Percentiles rank a stretch among this genome's conserved stretches.
These are phyloP conservation scores for Ia io DNA, from an alignment of 2,113 vertebrate genomes.

Conservation along the genomic window DNA sequence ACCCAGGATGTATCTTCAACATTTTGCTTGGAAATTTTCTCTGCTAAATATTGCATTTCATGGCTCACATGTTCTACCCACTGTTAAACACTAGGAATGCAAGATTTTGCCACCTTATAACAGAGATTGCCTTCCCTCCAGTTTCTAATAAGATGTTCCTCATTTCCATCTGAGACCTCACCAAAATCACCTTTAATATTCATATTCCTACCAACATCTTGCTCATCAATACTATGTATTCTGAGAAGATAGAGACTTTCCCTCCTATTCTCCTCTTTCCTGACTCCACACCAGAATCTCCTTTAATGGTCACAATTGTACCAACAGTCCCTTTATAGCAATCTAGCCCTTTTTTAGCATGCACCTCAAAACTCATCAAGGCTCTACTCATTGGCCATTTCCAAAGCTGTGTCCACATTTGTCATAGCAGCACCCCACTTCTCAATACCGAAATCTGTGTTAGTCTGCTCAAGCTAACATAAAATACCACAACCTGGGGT, in stretches of 20 bases:
- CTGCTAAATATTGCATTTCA: neutral
- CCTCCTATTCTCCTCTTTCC: neutral
- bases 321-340: neutral
- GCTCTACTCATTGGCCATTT: neutral
- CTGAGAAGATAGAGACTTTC: neutral
- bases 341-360: neutral
- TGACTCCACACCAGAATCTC: neutral
- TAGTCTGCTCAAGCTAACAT: neutral
- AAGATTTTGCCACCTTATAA: neutral
- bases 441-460: neutral
- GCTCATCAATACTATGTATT: neutral
- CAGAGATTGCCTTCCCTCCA: neutral
- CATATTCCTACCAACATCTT: neutral
- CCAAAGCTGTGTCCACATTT: neutral
- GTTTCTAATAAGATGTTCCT: neutral
- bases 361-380: neutral
- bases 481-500: neutral
- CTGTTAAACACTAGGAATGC: neutral
- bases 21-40: conserved; percentile 1
- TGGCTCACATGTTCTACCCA: neutral
- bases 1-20: neutral
- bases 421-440: neutral
- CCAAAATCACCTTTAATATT: neutral
- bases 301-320: neutral
- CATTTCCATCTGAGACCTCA: neutral